Conservation (phyloP, 1,140 invertebrate genomes). For the Aphidius ervi region DNA sequence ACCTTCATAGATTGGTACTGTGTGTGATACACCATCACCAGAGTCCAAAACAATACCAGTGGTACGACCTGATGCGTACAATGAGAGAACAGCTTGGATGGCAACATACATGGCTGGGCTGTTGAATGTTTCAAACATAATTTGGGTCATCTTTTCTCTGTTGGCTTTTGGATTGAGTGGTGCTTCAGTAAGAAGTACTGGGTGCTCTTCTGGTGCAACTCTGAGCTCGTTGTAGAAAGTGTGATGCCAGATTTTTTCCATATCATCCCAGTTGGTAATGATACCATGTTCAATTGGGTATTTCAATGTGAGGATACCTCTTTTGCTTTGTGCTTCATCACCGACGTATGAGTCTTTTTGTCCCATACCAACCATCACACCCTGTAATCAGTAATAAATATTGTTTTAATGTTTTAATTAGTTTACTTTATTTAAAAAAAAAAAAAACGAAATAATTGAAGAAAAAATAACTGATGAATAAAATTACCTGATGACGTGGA, state of each 20-base stretch:
- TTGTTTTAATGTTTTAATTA: not conserved
- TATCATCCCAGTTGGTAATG: slow-evolving; percentile 96
- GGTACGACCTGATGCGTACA: slow-evolving; percentile 88
- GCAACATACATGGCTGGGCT: slow-evolving; percentile 85
- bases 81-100: slow-evolving; percentile 81
- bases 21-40: slow-evolving; percentile 84
- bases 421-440: not conserved
- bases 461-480: not conserved
- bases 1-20: slow-evolving; percentile 85
- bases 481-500: slow-evolving; percentile 57
- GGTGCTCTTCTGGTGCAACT: slow-evolving; percentile 91
- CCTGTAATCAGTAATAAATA: slow-evolving; percentile 48
- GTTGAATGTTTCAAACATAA: slow-evolving; percentile 77
- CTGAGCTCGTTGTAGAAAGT: slow-evolving; percentile 93
- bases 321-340: slow-evolving; percentile 89
- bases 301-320: slow-evolving; percentile 86
- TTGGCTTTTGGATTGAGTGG: slow-evolving; percentile 90
- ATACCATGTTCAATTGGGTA: slow-evolving; percentile 95
- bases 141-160: slow-evolving; percentile 75
- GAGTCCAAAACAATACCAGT: slow-evolving; percentile 87
- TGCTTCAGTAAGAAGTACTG: slow-evolving; percentile 87
- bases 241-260: slow-evolving; percentile 97
- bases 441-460: not conserved
- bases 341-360: slow-evolving; percentile 89
- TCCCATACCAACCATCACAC: slow-evolving; percentile 92